phyloP scores from a whole-genome alignment of 35 echinoderm and acorn worm genomes.

The Lytechinus pictus region DNA sequence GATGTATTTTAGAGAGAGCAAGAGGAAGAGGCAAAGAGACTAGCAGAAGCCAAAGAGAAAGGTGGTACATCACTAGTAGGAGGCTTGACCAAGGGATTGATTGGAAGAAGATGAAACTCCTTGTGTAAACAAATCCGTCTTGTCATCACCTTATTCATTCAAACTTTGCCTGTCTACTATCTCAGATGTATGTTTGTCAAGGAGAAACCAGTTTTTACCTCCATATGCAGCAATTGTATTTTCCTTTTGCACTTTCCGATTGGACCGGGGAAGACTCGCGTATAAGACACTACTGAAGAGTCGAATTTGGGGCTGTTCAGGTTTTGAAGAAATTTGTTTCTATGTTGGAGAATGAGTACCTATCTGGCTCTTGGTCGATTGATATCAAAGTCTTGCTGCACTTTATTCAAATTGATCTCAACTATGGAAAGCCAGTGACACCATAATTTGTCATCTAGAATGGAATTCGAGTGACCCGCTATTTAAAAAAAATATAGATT shows the following conservation, averaged over 20 bases:
- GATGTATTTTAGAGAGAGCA: conserved; percentile 19
- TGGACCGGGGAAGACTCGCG: neutral
- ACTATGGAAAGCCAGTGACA: no score
- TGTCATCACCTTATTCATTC: neutral
- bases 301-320: no score
- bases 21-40: conserved; percentile 38
- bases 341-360: no score
- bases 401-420: no score
- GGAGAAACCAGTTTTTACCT: neutral
- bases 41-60: conserved; percentile 38
- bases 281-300: neutral
- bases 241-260: neutral
- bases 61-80: conserved; percentile 25
- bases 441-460: no score
- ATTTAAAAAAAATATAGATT: no score
- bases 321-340: no score
- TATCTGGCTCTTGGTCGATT: no score
- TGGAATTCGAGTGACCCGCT: no score
- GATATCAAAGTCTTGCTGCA: no score
- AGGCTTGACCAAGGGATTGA: conserved; percentile 2
- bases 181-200: neutral
- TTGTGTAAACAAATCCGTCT: neutral
- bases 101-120: conserved; percentile 39
- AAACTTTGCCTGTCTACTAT: neutral
- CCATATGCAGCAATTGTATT: neutral